phyloP scores from a whole-genome alignment of 2,797 vertebrate genomes.

The Cyclopterus lumpus region DNA sequence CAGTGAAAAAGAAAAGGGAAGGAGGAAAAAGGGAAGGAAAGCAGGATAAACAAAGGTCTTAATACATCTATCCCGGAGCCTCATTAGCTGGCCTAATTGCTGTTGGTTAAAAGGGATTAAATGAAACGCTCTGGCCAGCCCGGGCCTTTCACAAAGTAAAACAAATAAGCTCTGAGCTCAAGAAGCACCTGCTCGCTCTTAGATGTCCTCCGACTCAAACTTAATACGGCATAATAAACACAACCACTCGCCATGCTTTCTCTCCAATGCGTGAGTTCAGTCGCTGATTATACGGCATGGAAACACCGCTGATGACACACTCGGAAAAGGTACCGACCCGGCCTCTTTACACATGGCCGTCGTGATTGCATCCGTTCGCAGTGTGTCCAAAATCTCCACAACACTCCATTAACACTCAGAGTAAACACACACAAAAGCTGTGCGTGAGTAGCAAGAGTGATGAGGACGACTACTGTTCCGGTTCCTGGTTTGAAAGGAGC shows the following conservation, averaged over 20 bases:
- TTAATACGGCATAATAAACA: conserved; percentile 82
- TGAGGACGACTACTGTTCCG: conserved; percentile 60
- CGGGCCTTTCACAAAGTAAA: conserved; percentile 77
- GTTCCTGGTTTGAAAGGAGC: conserved; percentile 42
- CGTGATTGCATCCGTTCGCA: conserved; percentile 73
- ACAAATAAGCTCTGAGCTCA: conserved; percentile 70
- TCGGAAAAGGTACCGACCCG: conserved; percentile 31
- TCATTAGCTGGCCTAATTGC: conserved; percentile 80
- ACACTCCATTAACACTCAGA: conserved; percentile 73
- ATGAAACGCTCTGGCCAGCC: conserved; percentile 54
- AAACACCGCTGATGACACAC: conserved; percentile 62
- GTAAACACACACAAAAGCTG: conserved; percentile 58
- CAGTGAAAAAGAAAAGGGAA: conserved; percentile 29
- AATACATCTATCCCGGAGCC: conserved; percentile 63
- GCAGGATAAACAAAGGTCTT: conserved; percentile 62
- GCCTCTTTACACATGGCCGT: conserved; percentile 55
- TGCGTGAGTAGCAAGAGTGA: conserved; percentile 57
- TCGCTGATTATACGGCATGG: conserved; percentile 73
- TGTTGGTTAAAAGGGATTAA: conserved; percentile 70
- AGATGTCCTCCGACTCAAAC: conserved; percentile 66
- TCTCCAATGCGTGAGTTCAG: conserved; percentile 51
- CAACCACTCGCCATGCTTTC: conserved; percentile 47
- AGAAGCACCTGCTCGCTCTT: conserved; percentile 77
- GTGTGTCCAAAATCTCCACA: conserved; percentile 59
- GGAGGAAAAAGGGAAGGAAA: conserved; percentile 33